phyloP scores from a whole-genome alignment of 2,888 invertebrate genomes.

The Nycteola revayana region DNA sequence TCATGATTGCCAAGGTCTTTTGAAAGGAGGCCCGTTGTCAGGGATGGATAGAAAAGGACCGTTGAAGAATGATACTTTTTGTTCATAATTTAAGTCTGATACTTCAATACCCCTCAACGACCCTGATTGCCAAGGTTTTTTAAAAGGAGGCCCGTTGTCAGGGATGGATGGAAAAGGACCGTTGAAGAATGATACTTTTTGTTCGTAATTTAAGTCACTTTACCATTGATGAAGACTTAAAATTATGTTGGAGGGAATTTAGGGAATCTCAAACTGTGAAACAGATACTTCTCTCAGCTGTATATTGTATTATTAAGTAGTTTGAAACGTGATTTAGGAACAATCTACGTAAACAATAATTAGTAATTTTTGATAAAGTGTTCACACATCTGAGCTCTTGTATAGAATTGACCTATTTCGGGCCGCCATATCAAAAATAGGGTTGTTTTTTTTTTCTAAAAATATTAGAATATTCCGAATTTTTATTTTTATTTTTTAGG shows the following conservation, averaged over 20 bases:
- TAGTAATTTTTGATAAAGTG: constrained; percentile 30
- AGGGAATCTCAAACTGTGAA: no score
- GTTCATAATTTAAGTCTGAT: no score
- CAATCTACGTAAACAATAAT: constrained; percentile 20
- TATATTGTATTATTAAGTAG: constrained; percentile 19
- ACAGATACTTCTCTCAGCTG: constrained; percentile 7
- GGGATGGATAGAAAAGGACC: neutral
- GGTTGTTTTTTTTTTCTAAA: constrained; percentile 12
- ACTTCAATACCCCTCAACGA: no score
- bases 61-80: no score
- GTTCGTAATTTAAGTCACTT: no score
- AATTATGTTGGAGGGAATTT: no score
- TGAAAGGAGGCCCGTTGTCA: neutral
- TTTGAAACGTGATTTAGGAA: constrained; percentile 21
- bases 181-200: no score
- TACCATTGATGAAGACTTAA: no score
- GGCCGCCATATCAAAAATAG: constrained; percentile 28
- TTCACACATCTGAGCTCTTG: constrained; percentile 15
- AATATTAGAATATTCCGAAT: no score
- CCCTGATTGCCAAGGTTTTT: neutral
- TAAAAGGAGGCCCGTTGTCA: neutral
- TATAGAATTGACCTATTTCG: constrained; percentile 17
- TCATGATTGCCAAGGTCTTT: no score
- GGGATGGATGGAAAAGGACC: neutral
- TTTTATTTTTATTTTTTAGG: constrained; percentile 10